These are phyloP conservation scores for Cryptotis parvus DNA, from an alignment of 2,113 vertebrate genomes.

Conservation along the genomic window DNA sequence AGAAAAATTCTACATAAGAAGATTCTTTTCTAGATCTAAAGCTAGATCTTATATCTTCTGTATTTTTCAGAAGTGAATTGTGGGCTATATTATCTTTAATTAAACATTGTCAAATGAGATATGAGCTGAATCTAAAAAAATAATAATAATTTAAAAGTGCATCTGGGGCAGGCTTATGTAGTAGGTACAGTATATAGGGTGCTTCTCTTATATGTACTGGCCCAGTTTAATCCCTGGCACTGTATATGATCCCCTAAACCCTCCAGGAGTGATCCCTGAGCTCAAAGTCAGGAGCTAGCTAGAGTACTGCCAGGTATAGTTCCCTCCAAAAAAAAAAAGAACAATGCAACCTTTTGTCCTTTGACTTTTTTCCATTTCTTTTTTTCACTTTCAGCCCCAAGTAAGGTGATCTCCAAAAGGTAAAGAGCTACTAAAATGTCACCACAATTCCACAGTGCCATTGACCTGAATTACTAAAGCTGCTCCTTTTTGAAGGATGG, in stretches of 20 bases:
- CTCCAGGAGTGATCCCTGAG: too few species aligned
- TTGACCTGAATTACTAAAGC: constrained; percentile 59
- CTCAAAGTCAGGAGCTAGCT: too few species aligned
- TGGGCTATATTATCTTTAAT: background rate
- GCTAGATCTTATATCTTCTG: background rate
- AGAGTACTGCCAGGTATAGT: too few species aligned
- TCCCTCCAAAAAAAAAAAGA: background rate
- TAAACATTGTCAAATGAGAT: background rate
- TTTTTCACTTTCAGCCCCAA: too few species aligned
- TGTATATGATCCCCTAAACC: too few species aligned
- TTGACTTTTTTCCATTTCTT: background rate
- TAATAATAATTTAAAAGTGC: constrained; percentile 9
- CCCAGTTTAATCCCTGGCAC: too few species aligned
- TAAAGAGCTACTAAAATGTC: constrained; percentile 61
- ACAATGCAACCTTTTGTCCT: background rate
- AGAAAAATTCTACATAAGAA: background rate
- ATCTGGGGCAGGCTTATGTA: background rate
- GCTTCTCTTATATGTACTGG: too few species aligned
- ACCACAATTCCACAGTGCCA: constrained; percentile 26
- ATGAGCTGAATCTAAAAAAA: background rate
- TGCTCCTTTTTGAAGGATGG: constrained; percentile 50
- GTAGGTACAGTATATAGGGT: too few species aligned
- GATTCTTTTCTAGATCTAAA: constrained; percentile 5
- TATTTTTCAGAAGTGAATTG: constrained; percentile 24
- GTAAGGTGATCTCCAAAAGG: constrained; percentile 36